These are phyloP conservation scores for Salvelinus alpinus DNA, from an alignment of 2,113 vertebrate species.

Conservation along the genomic window DNA sequence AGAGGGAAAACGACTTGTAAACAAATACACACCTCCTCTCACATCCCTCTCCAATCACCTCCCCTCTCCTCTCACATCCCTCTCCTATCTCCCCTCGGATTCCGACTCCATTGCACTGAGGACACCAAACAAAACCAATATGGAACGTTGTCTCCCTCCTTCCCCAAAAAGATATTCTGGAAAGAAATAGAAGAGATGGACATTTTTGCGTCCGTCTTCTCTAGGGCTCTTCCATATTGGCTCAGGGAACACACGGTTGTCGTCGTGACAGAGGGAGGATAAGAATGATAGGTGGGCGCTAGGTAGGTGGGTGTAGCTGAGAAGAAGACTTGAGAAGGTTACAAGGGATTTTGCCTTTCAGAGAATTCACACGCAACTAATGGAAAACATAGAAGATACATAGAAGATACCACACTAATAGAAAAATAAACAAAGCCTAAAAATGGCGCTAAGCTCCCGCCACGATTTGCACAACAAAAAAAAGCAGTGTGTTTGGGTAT, in stretches of 20 bases:
- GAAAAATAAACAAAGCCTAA: conserved; percentile 53
- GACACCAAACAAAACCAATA: conserved; percentile 35
- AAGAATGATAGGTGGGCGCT: neutral
- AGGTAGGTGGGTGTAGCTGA: conserved; percentile 26
- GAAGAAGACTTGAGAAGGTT: conserved; percentile 22
- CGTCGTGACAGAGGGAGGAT: neutral
- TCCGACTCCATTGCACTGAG: conserved; percentile 9
- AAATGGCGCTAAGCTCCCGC: conserved; percentile 52
- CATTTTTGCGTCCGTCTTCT: neutral
- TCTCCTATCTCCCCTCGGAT: conserved; percentile 27
- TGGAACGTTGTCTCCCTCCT: conserved; percentile 23
- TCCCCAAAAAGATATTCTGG: conserved; percentile 13
- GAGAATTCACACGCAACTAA: conserved; percentile 44
- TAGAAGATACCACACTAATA: conserved; percentile 35
- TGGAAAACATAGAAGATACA: conserved; percentile 34
- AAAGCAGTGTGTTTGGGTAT: neutral
- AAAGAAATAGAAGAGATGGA: neutral
- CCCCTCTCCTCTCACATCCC: no score
- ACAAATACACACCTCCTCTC: conserved; percentile 42
- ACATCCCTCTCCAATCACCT: no score
- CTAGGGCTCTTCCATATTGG: neutral
- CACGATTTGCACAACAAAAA: conserved; percentile 34
- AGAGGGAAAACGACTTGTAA: conserved; percentile 31
- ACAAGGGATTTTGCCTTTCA: conserved; percentile 45
- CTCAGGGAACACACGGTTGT: neutral